Evolutionary conservation across 1,140 invertebrate genomes (phyloP).

Genomic region (Drosophila trapezifrons): DNA sequence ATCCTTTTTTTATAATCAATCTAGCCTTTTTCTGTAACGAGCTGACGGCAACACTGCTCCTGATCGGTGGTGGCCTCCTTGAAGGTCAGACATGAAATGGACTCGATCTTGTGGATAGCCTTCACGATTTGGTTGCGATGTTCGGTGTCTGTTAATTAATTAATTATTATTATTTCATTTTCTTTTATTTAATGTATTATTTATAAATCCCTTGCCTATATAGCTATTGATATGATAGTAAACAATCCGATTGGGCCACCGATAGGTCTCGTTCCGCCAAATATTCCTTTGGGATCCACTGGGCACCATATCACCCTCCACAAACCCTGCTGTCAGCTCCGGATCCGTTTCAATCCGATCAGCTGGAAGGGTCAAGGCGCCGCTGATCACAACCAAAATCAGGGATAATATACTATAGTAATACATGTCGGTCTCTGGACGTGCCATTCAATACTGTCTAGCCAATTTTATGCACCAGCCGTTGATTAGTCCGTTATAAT

Average conservation of each 20-base stretch:
- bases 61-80: no score
- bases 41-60: no score
- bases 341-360: constrained; percentile 51
- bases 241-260: constrained; percentile 87
- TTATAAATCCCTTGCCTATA: constrained; percentile 47
- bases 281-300: constrained; percentile 84
- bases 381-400: constrained; percentile 8
- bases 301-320: constrained; percentile 71
- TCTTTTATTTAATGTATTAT: neutral
- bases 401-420: neutral
- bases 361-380: constrained; percentile 7
- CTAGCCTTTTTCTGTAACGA: no score
- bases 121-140: no score
- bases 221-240: constrained; percentile 86
- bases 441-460: constrained; percentile 4
- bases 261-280: constrained; percentile 85
- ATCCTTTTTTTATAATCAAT: no score
- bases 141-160: no score
- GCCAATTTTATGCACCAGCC: neutral
- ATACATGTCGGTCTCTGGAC: neutral
- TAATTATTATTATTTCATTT: no score
- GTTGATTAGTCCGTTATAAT: neutral
- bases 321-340: constrained; percentile 59
- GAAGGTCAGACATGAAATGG: no score
- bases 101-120: no score